Conservation (phyloP, 2,113 vertebrate genomes). For the Sceloporus tristichus region DNA sequence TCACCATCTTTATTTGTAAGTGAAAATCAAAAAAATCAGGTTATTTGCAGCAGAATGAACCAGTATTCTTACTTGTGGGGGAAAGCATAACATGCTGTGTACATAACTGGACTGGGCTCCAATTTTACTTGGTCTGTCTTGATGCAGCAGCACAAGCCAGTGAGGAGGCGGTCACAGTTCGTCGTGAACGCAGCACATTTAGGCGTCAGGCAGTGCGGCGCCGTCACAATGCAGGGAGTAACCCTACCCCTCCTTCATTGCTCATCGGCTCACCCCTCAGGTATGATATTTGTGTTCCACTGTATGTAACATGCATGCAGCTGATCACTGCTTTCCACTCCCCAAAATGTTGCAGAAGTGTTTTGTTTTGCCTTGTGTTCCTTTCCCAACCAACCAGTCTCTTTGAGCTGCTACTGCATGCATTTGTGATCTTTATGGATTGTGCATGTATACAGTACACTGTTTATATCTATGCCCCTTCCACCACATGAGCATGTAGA, state of each 20-base stretch:
- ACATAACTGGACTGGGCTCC: slow-evolving; percentile 76
- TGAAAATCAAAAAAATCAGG: slow-evolving; percentile 27
- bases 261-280: slow-evolving; percentile 99
- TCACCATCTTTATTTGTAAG: neutral
- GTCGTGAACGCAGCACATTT: slow-evolving; percentile 98
- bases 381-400: slow-evolving; percentile 48
- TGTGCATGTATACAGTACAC: slow-evolving; percentile 78
- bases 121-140: slow-evolving; percentile 88
- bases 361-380: slow-evolving; percentile 61
- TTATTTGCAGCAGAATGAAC: slow-evolving; percentile 1
- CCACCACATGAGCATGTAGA: slow-evolving; percentile 51
- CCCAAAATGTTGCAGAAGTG: slow-evolving; percentile 61
- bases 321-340: slow-evolving; percentile 64
- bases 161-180: slow-evolving; percentile 96
- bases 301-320: slow-evolving; percentile 79
- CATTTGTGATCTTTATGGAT: slow-evolving; percentile 75
- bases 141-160: slow-evolving; percentile 90
- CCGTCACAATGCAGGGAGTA: slow-evolving; percentile 99
- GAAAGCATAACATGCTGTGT: slow-evolving; percentile 76
- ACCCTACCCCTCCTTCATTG: slow-evolving; percentile 96
- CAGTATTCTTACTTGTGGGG: slow-evolving; percentile 59
- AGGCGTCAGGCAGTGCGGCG: slow-evolving; percentile 98
- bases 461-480: slow-evolving; percentile 36
- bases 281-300: slow-evolving; percentile 87
- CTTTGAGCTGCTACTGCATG: slow-evolving; percentile 80